Base-by-base conservation (phyloP, 2,113 vertebrate genomes). In the Pterophyllum scalare region DNA sequence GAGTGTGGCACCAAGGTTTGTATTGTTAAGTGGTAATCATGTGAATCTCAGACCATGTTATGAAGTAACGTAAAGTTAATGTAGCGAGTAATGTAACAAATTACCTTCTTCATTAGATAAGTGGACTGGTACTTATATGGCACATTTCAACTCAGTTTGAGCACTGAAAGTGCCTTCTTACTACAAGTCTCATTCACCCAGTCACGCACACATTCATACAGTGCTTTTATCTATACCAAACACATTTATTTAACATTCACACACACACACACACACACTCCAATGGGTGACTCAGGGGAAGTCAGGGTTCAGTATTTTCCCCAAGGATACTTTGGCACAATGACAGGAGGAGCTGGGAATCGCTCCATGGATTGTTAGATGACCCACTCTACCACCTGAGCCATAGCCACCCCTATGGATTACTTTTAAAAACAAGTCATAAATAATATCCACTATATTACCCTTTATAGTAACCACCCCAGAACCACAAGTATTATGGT, bases 231-330 rank as follows among this genome's bases (percentile, higher is more conserved):
- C 20, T 38, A 62, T 62, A 62, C 33, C 35, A 2, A 62, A 31
- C 35, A 24, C 38, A 65, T n/a, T n/a, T n/a, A n/a, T n/a, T n/a
- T n/a, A n/a, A n/a, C n/a, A n/a, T 65, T 65, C 33, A 33, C 33
- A 33, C 3, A 33, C 33, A 33, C 33, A 33, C 33, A 33, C 33
- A 33, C 33, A 33, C 33, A 33, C 33, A 33, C 33, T 7, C 46
- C 14, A 24, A 26, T 46, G 38, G 22, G 6, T 26, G 14, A 22
- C 46, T 0, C 35, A 3, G 0, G 0, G 14, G 1, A 67, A 11
- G 13, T 1, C 14, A 5, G 64, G 1, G 22, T 46, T 67, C 40
- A 28, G 40, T 67, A 12, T 46, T 13, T 19, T 28, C 8, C 26
- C 40, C 22, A 12, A 49, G 40, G 19, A 46, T 67, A 46, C 43